Percentiles rank a stretch among this genome's conserved stretches.
Conservation (phyloP, 2,888 invertebrate genomes). For the Ommatoiulus sabulosus region DNA sequence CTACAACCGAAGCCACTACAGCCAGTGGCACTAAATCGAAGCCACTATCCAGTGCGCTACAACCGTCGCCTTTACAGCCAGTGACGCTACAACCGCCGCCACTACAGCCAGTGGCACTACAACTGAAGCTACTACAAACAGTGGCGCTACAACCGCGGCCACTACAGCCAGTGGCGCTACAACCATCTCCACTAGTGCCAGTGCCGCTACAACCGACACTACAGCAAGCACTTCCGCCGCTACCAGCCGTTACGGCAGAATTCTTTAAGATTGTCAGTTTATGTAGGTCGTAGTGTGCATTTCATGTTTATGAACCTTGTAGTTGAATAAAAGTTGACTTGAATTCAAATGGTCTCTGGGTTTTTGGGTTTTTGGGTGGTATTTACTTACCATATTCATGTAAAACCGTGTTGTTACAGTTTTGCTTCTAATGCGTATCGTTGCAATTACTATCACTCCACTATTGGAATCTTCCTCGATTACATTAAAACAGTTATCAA, state of each 20-base stretch:
- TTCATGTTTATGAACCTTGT: too few species aligned
- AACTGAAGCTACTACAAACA: neutral
- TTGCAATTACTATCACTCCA: too few species aligned
- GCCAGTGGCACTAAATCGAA: neutral
- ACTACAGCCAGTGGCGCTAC: neutral
- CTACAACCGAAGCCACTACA: neutral
- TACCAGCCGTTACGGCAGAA: neutral
- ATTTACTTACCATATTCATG: neutral
- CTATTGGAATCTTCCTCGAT: too few species aligned
- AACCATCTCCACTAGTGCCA: too few species aligned
- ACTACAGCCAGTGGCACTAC: neutral
- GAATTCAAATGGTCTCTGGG: neutral
- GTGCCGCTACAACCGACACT: too few species aligned
- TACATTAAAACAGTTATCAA: too few species aligned
- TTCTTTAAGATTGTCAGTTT: neutral
- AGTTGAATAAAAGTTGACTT: constrained; percentile 24
- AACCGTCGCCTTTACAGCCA: too few species aligned
- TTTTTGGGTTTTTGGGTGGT: neutral
- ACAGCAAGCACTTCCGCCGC: neutral
- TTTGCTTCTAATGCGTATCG: too few species aligned
- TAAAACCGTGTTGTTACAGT: too few species aligned
- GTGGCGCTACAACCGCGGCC: too few species aligned
- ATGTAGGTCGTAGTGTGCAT: neutral
- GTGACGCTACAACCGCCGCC: too few species aligned
- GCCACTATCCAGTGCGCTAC: neutral